These are phyloP conservation scores for Saimiri boliviensis DNA, from an alignment of 2,113 vertebrate genomes.

Conservation along the genomic window DNA sequence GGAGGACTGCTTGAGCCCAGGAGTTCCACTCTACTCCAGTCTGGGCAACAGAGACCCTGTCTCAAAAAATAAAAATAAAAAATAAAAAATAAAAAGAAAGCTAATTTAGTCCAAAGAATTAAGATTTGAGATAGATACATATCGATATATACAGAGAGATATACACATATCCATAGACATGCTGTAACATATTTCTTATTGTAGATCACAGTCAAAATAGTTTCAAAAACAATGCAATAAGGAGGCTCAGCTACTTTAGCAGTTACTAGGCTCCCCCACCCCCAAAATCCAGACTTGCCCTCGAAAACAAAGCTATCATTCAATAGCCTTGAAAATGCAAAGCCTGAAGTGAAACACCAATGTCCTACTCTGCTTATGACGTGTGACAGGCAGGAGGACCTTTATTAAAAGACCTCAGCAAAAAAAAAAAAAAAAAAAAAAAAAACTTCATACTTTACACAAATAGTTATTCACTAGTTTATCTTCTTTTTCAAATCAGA, in stretches of 20 bases:
- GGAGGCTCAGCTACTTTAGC: background rate
- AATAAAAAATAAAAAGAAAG: background rate
- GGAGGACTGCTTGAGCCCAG: too few species aligned
- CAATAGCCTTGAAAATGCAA: background rate
- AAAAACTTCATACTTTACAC: background rate
- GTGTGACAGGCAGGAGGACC: background rate
- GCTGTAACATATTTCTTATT: background rate
- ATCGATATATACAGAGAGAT: background rate
- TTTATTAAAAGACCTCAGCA: background rate
- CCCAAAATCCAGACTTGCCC: background rate
- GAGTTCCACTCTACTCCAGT: too few species aligned
- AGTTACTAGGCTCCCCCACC: background rate
- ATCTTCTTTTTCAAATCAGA: conserved; percentile 30
- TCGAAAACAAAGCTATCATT: background rate
- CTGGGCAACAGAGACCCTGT: too few species aligned
- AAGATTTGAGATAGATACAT: background rate
- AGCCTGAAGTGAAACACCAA: background rate
- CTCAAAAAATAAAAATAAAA: too few species aligned
- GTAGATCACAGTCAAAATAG: background rate
- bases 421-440: background rate
- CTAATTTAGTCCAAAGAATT: background rate
- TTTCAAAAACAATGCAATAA: background rate
- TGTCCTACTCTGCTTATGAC: background rate
- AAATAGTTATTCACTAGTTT: background rate
- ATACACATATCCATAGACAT: background rate